Conservation (phyloP, 2,888 invertebrate species). For the Dasypogon diadema region DNA sequence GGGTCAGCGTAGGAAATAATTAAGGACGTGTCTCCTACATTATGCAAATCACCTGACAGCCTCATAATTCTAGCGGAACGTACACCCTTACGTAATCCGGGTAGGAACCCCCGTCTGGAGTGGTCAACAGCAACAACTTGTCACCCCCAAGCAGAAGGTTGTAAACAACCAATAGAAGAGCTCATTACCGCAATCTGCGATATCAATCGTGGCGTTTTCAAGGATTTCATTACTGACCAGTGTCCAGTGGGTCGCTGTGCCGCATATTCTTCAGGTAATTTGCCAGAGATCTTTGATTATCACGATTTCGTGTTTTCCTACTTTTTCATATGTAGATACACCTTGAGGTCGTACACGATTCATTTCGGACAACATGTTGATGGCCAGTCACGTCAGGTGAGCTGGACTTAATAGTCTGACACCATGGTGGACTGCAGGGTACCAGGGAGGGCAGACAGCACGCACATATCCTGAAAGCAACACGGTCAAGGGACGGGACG, state of each 20-base stretch:
- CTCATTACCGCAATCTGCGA: conserved; percentile 52
- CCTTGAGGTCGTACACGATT: conserved; percentile 47
- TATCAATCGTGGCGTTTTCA: conserved; percentile 51
- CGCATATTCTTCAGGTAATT: conserved; percentile 48
- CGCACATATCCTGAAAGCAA: conserved; percentile 36
- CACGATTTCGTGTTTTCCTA: conserved; percentile 40
- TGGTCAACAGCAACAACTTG: conserved; percentile 48
- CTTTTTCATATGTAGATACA: conserved; percentile 44
- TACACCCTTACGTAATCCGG: background rate
- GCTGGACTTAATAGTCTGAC: conserved; percentile 41
- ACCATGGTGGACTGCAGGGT: background rate
- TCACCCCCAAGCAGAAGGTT: conserved; percentile 28
- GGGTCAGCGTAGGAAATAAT: conserved; percentile 51
- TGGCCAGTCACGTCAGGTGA: conserved; percentile 51
- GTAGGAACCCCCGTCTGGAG: background rate
- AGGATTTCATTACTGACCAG: conserved; percentile 45
- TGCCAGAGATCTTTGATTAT: conserved; percentile 46
- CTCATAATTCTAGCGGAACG: conserved; percentile 35
- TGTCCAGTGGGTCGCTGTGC: conserved; percentile 11
- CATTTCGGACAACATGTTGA: conserved; percentile 52
- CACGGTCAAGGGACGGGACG: conserved; percentile 1
- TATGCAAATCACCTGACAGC: conserved; percentile 54
- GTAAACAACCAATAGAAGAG: conserved; percentile 51
- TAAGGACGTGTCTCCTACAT: conserved; percentile 55
- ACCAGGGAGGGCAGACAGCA: background rate